Evolutionary conservation across 2,797 vertebrate species (phyloP).

Genomic region (Cynodonichthys magdalenae): DNA sequence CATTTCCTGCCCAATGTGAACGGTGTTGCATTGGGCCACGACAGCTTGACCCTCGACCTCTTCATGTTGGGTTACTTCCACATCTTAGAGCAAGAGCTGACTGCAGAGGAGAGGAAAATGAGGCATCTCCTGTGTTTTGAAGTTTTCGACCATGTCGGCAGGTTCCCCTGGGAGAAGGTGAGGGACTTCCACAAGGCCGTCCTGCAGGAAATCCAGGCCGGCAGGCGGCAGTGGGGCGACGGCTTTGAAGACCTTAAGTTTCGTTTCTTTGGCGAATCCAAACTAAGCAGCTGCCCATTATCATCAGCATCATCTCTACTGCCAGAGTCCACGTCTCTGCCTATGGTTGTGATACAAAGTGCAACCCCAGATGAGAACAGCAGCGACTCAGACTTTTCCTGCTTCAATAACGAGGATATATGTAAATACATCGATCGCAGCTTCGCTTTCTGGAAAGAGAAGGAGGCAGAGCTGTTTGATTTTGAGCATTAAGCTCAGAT

Average conservation of each 20-base stretch:
- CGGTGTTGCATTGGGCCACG: slow-evolving; percentile 78
- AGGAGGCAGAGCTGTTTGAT: slow-evolving; percentile 92
- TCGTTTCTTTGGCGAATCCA: slow-evolving; percentile 82
- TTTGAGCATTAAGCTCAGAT: slow-evolving; percentile 68
- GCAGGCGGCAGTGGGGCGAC: slow-evolving; percentile 87
- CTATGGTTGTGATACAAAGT: slow-evolving; percentile 55
- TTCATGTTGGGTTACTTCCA: slow-evolving; percentile 98
- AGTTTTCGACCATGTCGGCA: slow-evolving; percentile 92
- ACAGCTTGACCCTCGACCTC: slow-evolving; percentile 89
- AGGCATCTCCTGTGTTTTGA: slow-evolving; percentile 98
- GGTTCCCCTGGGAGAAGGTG: slow-evolving; percentile 87
- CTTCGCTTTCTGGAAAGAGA: slow-evolving; percentile 97
- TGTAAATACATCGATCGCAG: slow-evolving; percentile 93
- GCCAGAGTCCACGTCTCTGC: slow-evolving; percentile 47
- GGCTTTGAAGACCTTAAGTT: slow-evolving; percentile 93
- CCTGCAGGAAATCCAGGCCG: slow-evolving; percentile 86
- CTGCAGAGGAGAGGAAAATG: slow-evolving; percentile 88
- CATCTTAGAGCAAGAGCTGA: slow-evolving; percentile 91
- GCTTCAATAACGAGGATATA: slow-evolving; percentile 85
- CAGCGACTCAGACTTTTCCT: slow-evolving; percentile 55
- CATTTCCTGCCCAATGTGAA: slow-evolving; percentile 86
- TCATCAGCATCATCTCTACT: slow-evolving; percentile 24
- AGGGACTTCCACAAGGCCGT: slow-evolving; percentile 91
- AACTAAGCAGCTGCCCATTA: slow-evolving; percentile 52
- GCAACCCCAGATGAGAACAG: slow-evolving; percentile 39